phyloP scores from a whole-genome alignment of 30 jellyfish, hydroid and myxozoan genomes.

The Chrysaora quinquecirrha region DNA sequence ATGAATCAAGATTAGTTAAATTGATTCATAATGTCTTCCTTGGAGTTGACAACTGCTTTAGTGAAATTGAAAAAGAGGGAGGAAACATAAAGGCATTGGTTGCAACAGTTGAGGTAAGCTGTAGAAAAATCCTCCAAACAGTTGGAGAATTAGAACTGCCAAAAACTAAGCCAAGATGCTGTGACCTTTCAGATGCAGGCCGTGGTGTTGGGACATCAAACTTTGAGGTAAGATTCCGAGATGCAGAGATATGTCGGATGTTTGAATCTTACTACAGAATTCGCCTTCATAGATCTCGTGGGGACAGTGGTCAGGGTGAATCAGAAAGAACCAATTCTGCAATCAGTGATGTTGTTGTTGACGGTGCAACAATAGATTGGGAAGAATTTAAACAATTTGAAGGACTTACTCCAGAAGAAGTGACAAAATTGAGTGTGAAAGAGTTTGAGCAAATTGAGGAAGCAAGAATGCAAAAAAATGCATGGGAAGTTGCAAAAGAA shows the following conservation, averaged over 20 bases:
- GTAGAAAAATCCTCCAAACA: background rate
- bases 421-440: conserved; percentile 25
- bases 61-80: too few relatives aligned
- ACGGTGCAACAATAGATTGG: conserved; percentile 48
- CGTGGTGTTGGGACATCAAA: conserved; percentile 50
- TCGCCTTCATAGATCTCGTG: conserved; percentile 49
- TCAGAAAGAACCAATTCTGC: conserved; percentile 46
- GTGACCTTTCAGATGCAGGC: conserved; percentile 57
- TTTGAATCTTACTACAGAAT: conserved; percentile 31
- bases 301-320: conserved; percentile 58
- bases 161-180: conserved; percentile 11
- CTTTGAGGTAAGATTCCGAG: conserved; percentile 41
- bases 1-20: too few relatives aligned
- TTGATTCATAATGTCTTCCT: too few relatives aligned
- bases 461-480: conserved; percentile 32
- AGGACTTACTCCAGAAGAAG: conserved; percentile 24
- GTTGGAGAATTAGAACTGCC: conserved; percentile 30
- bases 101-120: too few relatives aligned
- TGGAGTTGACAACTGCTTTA: too few relatives aligned
- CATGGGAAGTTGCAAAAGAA: conserved; percentile 28
- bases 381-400: background rate
- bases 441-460: conserved; percentile 38
- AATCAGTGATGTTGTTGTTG: conserved; percentile 25
- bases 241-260: conserved; percentile 43
- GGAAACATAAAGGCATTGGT: too few relatives aligned